Evolutionary conservation across 35 echinoderm and acorn worm species (phyloP), one percentile per base, ranked within the genome.

Genomic region (Nesometra sesokonis): DNA sequence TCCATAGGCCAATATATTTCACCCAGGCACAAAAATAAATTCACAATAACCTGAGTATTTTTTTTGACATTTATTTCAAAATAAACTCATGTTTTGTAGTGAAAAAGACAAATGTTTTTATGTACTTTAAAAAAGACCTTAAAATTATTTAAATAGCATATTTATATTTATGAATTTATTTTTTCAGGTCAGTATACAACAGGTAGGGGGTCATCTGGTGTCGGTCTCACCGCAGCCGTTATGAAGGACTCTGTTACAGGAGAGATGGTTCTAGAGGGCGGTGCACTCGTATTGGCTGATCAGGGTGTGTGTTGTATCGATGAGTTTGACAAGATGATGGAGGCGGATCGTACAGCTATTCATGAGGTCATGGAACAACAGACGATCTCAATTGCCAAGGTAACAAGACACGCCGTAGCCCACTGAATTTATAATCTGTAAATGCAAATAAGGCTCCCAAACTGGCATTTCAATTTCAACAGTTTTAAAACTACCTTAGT

Each of bases 321-420:
- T 34, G 96, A 94, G 85, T 99, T 99, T 85, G 96, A 99, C 37
- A 99, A 99, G 87, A 99, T 99, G 96, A 99, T 92, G 77, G 96
- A 99, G 32, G 90, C 89, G 0, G 96, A 99, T 84, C 78, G 96
- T 36, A 99, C 96, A 23, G 92, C 96, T 23, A 97, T 94, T 57
- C 96, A 99, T 39, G 96, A 99, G 57, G 96, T 99, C 32, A 99
- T 99, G 96, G 95, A 99, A 88, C 96, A 94, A 79, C 96, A 99
- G 90, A 97, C 96, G 4, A 99, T 99, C 32, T 99, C 96, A 13
- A 99, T 97, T 35, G 96, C 96, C 30, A 99, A 99, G 96, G 96
- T 94, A 77, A 85, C 39, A 43, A 7, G 5, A 43, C 4, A 43
- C 5, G 38, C 29, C 19, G 46, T 29, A 78, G 15, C 27, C 31